A percentile compares a stretch with the other conserved stretches of the same genome.
Conservation (phyloP, 1,140 invertebrate species). For the Eciton burchellii region DNA sequence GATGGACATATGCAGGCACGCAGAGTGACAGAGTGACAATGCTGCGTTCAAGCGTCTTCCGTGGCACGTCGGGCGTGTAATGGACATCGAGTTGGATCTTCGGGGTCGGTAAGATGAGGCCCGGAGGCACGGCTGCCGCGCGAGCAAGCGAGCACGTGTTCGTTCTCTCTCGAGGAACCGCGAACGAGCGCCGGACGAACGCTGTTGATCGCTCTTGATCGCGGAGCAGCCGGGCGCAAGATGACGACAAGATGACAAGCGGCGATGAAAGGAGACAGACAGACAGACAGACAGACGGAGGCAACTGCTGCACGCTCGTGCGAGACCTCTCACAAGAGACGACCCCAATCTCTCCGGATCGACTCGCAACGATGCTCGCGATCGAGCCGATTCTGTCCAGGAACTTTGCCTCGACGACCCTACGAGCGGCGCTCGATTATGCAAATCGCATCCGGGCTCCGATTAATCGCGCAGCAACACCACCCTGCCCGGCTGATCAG, state of each 20-base stretch:
- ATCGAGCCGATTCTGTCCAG: too few species aligned
- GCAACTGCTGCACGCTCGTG: too few species aligned
- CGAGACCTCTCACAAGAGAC: too few species aligned
- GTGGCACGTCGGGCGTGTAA: conserved; percentile 43
- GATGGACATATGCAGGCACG: conserved; percentile 27
- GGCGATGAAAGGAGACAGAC: too few species aligned
- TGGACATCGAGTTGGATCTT: conserved; percentile 38
- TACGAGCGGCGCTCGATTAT: conserved; percentile 72
- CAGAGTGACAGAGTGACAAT: too few species aligned
- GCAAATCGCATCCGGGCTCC: conserved; percentile 63
- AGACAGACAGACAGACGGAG: too few species aligned
- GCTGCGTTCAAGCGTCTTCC: conserved; percentile 54
- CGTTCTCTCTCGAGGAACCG: not conserved
- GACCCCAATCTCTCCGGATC: too few species aligned
- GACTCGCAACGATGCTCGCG: too few species aligned
- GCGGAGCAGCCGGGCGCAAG: not conserved
- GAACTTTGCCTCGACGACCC: conserved; percentile 57
- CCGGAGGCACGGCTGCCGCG: conserved; percentile 4
- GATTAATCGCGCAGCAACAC: conserved; percentile 73
- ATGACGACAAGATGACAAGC: too few species aligned
- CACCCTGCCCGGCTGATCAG: conserved; percentile 69
- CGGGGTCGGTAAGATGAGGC: conserved; percentile 31
- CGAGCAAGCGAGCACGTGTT: not conserved
- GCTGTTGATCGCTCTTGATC: conserved; percentile 10
- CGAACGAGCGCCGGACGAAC: not conserved